Base-by-base conservation (phyloP, 2,888 invertebrate species). In the Lathronympha strigana region DNA sequence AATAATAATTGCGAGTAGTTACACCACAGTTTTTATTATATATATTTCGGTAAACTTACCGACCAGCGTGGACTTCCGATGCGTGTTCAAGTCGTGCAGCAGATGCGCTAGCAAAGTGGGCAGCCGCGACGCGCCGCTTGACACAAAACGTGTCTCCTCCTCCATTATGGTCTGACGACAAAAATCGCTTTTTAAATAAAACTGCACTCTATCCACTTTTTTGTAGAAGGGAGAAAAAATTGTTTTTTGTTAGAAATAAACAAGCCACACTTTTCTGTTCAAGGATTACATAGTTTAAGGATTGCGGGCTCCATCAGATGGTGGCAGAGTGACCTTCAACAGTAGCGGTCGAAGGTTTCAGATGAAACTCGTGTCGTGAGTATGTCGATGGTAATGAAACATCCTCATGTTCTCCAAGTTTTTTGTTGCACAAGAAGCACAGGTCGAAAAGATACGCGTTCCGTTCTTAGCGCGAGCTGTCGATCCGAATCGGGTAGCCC, bases 391-490 rank as follows among this genome's bases (percentile, higher is more conserved):
- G n/a, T n/a, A n/a, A n/a, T n/a, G n/a, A n/a, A n/a, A n/a, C n/a
- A n/a, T n/a, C n/a, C n/a, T n/a, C n/a, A n/a, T n/a, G n/a, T n/a
- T n/a, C n/a, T n/a, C n/a, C n/a, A n/a, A n/a, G n/a, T n/a, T n/a
- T n/a, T n/a, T n/a, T 95, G 80, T 98, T 97, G 79, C 98, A 98
- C 0, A 98, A 98, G 81, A 99, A 98, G 85, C 98, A 98, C 31
- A 98, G 87, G 88, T 99, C 99, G 90, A 99, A 99, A 69, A 98
- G 95, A 77, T 97, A 97, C n/a, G 97, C 97, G 88, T 99, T 99
- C 61, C 99, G 93, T 13, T 95, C 95, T 88, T 99, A 99, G 77
- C 97, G 96, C 55, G 96, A 94, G 84, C 96, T 95, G 75, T 97
- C 96, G 66, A 99, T 98, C 70, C 96, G 94, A 43, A 98, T 96